These are phyloP conservation scores for Athrips mouffetella DNA, from an alignment of 2,888 invertebrate genomes.

Conservation along the genomic window DNA sequence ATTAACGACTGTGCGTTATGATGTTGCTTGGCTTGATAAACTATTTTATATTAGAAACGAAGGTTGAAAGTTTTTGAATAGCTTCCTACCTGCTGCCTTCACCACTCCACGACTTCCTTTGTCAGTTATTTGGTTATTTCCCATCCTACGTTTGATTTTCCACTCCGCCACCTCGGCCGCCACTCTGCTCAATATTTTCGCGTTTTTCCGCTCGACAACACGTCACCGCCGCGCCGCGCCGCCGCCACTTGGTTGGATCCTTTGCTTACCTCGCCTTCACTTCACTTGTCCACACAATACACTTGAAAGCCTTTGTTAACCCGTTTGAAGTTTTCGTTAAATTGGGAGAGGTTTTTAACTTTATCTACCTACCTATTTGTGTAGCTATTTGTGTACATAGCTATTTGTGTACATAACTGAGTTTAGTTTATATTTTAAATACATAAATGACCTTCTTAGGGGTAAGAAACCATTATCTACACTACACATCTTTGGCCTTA, in stretches of 20 bases:
- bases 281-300: neutral
- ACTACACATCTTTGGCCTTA: too few species aligned
- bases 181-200: neutral
- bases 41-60: too few species aligned
- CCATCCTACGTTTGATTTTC: conserved; percentile 35
- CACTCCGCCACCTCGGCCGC: conserved; percentile 26
- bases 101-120: conserved; percentile 4
- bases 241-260: neutral
- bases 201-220: conserved; percentile 2
- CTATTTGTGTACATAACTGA: neutral
- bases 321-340: too few species aligned
- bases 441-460: too few species aligned
- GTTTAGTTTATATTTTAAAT: too few species aligned
- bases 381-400: neutral
- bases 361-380: too few species aligned
- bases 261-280: neutral
- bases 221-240: neutral
- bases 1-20: too few species aligned
- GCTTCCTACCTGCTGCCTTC: too few species aligned
- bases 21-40: too few species aligned
- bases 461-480: too few species aligned
- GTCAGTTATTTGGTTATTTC: neutral
- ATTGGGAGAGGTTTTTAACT: too few species aligned
- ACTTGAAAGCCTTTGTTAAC: neutral
- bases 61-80: too few species aligned